Conservation (phyloP, 2,888 invertebrate species). For the Drosophila nigricruria region DNA sequence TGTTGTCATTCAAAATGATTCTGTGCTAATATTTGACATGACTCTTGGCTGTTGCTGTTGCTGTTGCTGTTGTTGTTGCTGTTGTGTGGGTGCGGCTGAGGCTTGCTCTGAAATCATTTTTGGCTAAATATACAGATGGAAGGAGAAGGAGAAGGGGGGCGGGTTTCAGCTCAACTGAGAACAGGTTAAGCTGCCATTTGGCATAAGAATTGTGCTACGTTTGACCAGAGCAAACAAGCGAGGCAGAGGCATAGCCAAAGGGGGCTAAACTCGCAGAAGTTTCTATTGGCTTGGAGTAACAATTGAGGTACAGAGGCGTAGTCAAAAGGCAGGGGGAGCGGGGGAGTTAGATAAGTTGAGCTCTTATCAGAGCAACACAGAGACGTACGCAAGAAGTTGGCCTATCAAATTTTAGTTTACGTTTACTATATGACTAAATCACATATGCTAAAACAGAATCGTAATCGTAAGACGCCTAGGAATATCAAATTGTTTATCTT, state of each 20-base stretch:
- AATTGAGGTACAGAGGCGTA: not conserved
- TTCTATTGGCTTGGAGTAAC: not conserved
- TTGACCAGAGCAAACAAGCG: conserved; percentile 16
- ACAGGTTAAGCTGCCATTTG: conserved; percentile 58
- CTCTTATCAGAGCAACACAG: too few relatives aligned
- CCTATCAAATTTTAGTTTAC: not conserved
- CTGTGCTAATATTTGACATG: conserved; percentile 56
- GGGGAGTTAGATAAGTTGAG: not conserved
- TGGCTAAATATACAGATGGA: conserved; percentile 31
- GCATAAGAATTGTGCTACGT: conserved; percentile 51
- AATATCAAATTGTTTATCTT: not conserved
- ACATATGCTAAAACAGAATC: too few relatives aligned
- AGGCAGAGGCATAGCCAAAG: conserved; percentile 13
- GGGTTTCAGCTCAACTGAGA: conserved; percentile 14
- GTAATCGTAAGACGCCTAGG: not conserved
- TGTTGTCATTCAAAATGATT: conserved; percentile 54
- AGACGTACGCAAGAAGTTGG: not conserved
- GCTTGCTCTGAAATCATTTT: conserved; percentile 44
- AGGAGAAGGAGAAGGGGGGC: not conserved
- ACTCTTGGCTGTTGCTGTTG: conserved; percentile 10
- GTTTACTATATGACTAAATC: not conserved
- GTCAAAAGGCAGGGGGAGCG: too few relatives aligned
- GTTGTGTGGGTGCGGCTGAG: conserved; percentile 44
- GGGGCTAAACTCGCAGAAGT: not conserved
- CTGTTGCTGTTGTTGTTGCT: conserved; percentile 6